A percentile compares a stretch with the other conserved stretches of the same genome.
Conservation (phyloP, 2,797 vertebrate species). For the Emys orbicularis region DNA sequence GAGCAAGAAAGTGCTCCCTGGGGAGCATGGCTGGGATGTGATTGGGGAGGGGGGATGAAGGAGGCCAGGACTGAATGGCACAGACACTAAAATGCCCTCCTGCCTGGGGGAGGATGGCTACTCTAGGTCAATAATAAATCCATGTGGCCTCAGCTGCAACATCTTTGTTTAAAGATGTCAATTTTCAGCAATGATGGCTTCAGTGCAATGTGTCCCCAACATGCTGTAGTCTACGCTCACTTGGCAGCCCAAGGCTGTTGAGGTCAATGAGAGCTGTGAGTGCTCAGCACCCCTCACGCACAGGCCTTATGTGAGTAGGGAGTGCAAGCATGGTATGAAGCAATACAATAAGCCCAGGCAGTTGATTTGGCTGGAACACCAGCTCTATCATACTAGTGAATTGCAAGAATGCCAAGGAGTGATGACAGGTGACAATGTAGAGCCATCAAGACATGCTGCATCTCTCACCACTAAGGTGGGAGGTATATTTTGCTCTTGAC, state of each 20-base stretch:
- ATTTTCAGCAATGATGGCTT: conserved; percentile 55
- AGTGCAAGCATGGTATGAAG: neutral
- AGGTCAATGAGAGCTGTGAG: neutral
- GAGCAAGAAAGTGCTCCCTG: neutral
- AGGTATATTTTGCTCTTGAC: neutral
- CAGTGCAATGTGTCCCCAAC: neutral
- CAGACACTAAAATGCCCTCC: neutral
- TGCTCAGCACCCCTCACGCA: neutral
- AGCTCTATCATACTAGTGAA: too few relatives aligned
- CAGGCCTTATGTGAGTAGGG: neutral
- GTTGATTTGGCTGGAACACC: neutral
- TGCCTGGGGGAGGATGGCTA: neutral
- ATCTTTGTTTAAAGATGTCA: conserved; percentile 39
- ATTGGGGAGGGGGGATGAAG: neutral
- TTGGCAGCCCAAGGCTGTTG: neutral
- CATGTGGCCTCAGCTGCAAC: neutral
- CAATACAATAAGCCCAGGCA: too few relatives aligned
- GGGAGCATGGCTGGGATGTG: neutral
- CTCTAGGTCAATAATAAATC: neutral
- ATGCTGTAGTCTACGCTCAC: conserved; percentile 36
- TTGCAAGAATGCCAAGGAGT: neutral
- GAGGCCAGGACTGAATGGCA: neutral
- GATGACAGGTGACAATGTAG: neutral
- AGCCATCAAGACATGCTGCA: neutral
- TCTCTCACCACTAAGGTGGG: neutral